A percentile compares a stretch with the other conserved stretches of the same genome.
Conservation (phyloP, 2,888 invertebrate species). For the Lepidocyrtinus sp. region DNA sequence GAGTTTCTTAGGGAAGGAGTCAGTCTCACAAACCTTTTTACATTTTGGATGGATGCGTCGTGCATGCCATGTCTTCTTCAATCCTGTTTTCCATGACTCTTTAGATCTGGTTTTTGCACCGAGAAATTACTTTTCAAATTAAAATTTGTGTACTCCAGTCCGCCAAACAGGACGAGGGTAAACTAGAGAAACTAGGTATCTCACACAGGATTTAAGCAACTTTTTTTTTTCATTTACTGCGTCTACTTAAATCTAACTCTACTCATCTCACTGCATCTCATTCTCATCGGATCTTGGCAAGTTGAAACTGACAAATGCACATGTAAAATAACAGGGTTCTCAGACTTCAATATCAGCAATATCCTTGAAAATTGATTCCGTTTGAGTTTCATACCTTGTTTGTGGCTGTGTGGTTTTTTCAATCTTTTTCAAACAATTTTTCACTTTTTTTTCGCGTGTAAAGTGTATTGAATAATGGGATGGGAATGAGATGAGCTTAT, state of each 20-base stretch:
- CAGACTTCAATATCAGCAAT: neutral
- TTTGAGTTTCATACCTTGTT: neutral
- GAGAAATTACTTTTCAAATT: slow-evolving; percentile 50
- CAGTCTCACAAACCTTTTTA: neutral
- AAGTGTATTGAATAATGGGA: neutral
- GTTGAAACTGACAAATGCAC: neutral
- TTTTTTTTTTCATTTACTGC: slow-evolving; percentile 11
- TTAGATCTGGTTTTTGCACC: slow-evolving; percentile 55
- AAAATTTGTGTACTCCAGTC: slow-evolving; percentile 21
- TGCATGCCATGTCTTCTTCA: slow-evolving; percentile 1
- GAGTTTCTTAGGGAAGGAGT: neutral
- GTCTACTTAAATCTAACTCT: neutral
- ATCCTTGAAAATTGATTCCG: neutral
- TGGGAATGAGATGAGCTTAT: neutral
- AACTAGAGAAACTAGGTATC: slow-evolving; percentile 4
- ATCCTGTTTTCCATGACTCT: slow-evolving; percentile 36
- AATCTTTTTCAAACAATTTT: neutral
- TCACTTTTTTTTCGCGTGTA: neutral
- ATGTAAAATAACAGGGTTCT: neutral
- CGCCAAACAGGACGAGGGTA: slow-evolving; percentile 2
- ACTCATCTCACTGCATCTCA: too few species aligned
- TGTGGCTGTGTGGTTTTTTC: neutral
- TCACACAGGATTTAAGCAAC: slow-evolving; percentile 16
- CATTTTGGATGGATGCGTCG: slow-evolving; percentile 14
- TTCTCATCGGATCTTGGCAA: neutral